phyloP scores from a whole-genome alignment of 2,113 vertebrate genomes.

The Coreoperca whiteheadi region DNA sequence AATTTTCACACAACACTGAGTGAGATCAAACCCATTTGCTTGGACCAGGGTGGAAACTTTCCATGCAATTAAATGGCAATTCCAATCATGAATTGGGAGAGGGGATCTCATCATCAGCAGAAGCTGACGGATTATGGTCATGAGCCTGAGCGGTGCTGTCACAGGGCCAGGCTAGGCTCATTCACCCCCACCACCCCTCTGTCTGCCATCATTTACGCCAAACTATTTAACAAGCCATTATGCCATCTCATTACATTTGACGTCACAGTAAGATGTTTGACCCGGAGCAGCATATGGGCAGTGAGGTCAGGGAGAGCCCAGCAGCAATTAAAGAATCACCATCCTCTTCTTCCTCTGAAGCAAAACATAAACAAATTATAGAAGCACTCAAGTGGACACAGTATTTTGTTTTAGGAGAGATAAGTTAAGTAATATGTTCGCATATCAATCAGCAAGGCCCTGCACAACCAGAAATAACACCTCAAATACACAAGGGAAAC shows the following conservation, averaged over 20 bases:
- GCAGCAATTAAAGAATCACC: constrained; percentile 33
- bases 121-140: constrained; percentile 64
- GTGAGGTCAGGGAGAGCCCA: constrained; percentile 35
- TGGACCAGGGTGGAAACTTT: constrained; percentile 59
- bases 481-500: constrained; percentile 16
- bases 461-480: constrained; percentile 37
- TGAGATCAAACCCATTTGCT: constrained; percentile 59
- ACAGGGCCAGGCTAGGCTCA: constrained; percentile 51
- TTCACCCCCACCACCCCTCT: constrained; percentile 47
- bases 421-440: constrained; percentile 38
- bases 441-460: constrained; percentile 39
- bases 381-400: constrained; percentile 14
- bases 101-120: constrained; percentile 61
- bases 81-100: constrained; percentile 61
- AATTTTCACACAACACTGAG: constrained; percentile 52
- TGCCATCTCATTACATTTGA: constrained; percentile 51
- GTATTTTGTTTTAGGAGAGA: constrained; percentile 46
- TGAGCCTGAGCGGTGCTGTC: constrained; percentile 50
- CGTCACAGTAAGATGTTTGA: constrained; percentile 48
- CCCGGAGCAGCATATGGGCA: constrained; percentile 39
- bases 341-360: constrained; percentile 37
- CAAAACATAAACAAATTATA: constrained; percentile 52
- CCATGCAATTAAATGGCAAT: constrained; percentile 64
- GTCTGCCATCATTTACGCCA: constrained; percentile 51
- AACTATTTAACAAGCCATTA: constrained; percentile 66